Conservation (phyloP, 2,797 vertebrate genomes). For the Manis javanica region DNA sequence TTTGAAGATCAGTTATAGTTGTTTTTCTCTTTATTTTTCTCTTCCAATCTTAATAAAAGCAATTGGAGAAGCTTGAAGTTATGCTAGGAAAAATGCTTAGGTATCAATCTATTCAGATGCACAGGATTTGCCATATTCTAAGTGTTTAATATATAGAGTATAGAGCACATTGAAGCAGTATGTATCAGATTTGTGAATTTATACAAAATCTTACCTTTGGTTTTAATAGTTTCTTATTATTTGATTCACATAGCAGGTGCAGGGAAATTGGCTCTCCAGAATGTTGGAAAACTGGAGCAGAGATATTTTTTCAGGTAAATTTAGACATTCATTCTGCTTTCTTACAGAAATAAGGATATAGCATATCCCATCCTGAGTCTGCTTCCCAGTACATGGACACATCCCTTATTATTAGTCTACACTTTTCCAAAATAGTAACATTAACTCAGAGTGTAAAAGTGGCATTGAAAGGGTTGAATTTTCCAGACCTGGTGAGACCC, state of each 20-base stretch:
- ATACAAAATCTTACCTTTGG: slow-evolving; percentile 27
- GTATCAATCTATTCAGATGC: slow-evolving; percentile 56
- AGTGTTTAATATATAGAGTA: background rate
- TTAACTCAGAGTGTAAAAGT: background rate
- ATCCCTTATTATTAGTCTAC: background rate
- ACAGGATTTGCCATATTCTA: slow-evolving; percentile 26
- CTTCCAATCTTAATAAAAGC: slow-evolving; percentile 61
- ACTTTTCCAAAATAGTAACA: background rate
- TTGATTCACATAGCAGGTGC: background rate
- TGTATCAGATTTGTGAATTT: background rate
- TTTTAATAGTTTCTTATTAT: slow-evolving; percentile 37
- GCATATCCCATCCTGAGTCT: background rate
- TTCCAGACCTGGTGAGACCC: background rate
- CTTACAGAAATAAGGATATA: background rate
- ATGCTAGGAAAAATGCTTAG: slow-evolving; percentile 44
- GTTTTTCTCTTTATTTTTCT: slow-evolving; percentile 24
- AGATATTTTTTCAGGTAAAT: slow-evolving; percentile 31
- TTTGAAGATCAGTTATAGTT: slow-evolving; percentile 74
- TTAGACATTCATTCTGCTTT: background rate
- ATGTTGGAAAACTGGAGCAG: background rate
- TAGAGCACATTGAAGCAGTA: background rate
- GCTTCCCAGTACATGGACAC: background rate
- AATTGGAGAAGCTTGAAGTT: slow-evolving; percentile 52
- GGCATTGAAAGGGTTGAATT: background rate
- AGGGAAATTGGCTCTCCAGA: background rate